These are phyloP conservation scores for Corythaeola cristata DNA, from an alignment of 2,113 vertebrate genomes.

Conservation along the genomic window DNA sequence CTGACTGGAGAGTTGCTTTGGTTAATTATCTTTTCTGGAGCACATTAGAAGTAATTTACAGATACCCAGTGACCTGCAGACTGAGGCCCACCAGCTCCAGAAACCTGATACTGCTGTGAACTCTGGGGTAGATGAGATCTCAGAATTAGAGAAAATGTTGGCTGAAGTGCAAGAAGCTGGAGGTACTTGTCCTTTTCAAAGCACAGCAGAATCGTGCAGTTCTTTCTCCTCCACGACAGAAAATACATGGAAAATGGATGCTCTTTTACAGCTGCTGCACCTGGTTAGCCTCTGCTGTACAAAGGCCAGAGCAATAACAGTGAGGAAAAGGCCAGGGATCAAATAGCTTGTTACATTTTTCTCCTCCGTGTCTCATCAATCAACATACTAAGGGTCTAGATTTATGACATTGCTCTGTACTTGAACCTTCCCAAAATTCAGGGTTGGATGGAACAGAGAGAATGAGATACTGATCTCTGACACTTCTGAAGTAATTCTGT, in stretches of 20 bases:
- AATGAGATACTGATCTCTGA: neutral
- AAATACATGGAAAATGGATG: neutral
- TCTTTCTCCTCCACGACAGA: conserved; percentile 2
- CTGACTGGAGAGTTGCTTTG: neutral
- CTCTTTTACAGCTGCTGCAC: conserved; percentile 1
- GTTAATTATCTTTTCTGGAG: neutral
- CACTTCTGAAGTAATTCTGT: neutral
- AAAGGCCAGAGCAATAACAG: conserved; percentile 6
- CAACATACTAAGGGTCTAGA: neutral
- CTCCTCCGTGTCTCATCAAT: neutral
- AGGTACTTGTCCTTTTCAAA: neutral
- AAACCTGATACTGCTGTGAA: neutral
- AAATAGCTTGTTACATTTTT: neutral
- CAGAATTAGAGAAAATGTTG: neutral
- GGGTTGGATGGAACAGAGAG: neutral
- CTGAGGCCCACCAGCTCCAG: neutral
- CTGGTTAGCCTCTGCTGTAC: neutral
- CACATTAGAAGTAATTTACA: neutral
- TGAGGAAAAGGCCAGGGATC: neutral
- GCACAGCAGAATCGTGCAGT: neutral
- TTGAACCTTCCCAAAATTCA: neutral
- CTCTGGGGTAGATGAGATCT: neutral
- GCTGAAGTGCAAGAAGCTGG: neutral
- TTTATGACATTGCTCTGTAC: neutral
- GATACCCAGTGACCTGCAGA: neutral